Percentiles rank a stretch among this genome's conserved stretches.
Evolutionary conservation across 2,888 invertebrate species (phyloP).

Genomic region (Andricus curvator): DNA sequence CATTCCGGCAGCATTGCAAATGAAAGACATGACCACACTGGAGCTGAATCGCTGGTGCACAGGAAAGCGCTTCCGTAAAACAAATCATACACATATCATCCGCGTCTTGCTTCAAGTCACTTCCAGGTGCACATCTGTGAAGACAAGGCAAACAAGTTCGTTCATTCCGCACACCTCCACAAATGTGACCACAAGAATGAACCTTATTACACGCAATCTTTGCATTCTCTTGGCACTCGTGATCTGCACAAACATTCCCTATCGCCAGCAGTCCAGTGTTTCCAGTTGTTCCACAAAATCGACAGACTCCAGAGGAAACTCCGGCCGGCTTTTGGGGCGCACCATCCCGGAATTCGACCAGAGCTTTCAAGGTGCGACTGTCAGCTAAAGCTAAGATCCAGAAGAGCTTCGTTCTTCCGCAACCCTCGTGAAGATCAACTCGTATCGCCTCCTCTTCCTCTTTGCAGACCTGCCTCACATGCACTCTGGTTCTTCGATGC

Average conservation of each 20-base stretch:
- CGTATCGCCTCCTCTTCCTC: constrained; percentile 97
- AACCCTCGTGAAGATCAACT: constrained; percentile 97
- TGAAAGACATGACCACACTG: constrained; percentile 98
- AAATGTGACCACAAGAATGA: constrained; percentile 93
- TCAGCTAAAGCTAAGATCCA: constrained; percentile 97
- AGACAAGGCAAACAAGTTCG: constrained; percentile 92
- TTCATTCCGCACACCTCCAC: constrained; percentile 95
- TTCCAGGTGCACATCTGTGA: constrained; percentile 85
- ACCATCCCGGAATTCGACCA: constrained; percentile 94
- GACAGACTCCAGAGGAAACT: constrained; percentile 85
- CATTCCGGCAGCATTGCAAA: constrained; percentile 92
- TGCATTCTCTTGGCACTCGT: constrained; percentile 92
- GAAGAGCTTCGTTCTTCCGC: constrained; percentile 96
- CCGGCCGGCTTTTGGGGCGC: constrained; percentile 79
- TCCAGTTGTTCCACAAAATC: constrained; percentile 93
- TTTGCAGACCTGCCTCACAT: constrained; percentile 94
- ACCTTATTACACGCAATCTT: constrained; percentile 90
- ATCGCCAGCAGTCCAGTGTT: constrained; percentile 92
- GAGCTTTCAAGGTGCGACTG: constrained; percentile 92
- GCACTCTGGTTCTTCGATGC: constrained; percentile 90
- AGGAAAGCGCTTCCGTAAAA: constrained; percentile 97
- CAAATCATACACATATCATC: constrained; percentile 99
- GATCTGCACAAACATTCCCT: constrained; percentile 95
- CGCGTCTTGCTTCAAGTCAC: constrained; percentile 91
- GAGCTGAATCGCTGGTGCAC: constrained; percentile 95